Evolutionary conservation across 2,113 vertebrate genomes (phyloP).

Genomic region (Phrynosoma blainvillii): DNA sequence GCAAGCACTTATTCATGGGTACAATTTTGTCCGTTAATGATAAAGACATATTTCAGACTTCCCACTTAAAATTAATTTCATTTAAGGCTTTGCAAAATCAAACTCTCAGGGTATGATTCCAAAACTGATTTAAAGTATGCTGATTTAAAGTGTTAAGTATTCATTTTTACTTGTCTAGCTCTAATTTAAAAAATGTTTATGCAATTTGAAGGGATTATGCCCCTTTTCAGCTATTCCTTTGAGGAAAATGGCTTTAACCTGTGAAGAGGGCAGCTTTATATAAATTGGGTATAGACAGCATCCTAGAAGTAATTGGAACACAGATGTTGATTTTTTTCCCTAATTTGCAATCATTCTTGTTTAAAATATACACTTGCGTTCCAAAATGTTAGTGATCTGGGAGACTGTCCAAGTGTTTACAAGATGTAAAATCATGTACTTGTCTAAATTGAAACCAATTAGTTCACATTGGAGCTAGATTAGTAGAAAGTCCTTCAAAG

Average conservation of each 20-base stretch:
- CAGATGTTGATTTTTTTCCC: too few relatives aligned
- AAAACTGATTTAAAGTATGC: not conserved
- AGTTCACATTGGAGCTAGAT: too few relatives aligned
- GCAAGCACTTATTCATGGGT: not conserved
- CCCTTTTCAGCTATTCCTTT: not conserved
- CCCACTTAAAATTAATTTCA: not conserved
- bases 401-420: too few relatives aligned
- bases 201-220: not conserved
- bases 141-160: not conserved
- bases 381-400: too few relatives aligned
- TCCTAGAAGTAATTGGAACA: too few relatives aligned
- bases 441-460: too few relatives aligned
- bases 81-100: not conserved
- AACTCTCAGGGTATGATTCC: not conserved
- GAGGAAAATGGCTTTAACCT: too few relatives aligned
- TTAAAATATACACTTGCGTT: too few relatives aligned
- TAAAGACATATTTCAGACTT: not conserved
- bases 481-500: too few relatives aligned
- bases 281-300: not conserved
- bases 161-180: too few relatives aligned
- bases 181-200: not conserved
- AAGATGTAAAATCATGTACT: too few relatives aligned
- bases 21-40: not conserved
- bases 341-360: too few relatives aligned
- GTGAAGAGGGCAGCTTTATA: not conserved